phyloP scores from a whole-genome alignment of 2,797 vertebrate species.

The Gymnoscopelus braueri region DNA sequence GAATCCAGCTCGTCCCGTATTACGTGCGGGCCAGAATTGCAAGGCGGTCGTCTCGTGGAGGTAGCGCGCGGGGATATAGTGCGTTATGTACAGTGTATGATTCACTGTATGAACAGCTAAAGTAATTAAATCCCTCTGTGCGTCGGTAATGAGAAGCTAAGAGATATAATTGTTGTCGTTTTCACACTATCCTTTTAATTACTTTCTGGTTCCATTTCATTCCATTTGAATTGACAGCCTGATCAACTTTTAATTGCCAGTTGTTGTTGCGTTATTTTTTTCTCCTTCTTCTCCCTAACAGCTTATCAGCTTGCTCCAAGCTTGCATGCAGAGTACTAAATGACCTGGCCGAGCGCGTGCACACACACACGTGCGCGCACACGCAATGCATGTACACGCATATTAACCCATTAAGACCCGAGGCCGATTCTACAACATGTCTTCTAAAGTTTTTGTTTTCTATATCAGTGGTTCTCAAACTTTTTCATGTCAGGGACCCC shows the following conservation, averaged over 20 bases:
- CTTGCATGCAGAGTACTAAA: constrained; percentile 73
- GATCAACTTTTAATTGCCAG: constrained; percentile 86
- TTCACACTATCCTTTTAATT: constrained; percentile 84
- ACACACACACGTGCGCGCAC: constrained; percentile 32
- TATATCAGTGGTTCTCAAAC: no score
- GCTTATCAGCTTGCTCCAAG: constrained; percentile 82
- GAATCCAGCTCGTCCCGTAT: no score
- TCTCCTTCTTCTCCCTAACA: constrained; percentile 48
- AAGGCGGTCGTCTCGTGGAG: no score
- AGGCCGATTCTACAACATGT: no score
- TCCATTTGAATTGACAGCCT: constrained; percentile 83
- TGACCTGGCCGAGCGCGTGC: constrained; percentile 68
- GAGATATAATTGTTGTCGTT: constrained; percentile 84
- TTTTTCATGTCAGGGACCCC: no score
- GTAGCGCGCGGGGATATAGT: constrained; percentile 13
- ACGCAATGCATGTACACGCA: constrained; percentile 1
- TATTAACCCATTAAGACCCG: not conserved
- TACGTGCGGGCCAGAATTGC: no score
- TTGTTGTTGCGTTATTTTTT: constrained; percentile 54
- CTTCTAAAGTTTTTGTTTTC: no score
- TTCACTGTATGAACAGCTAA: constrained; percentile 60
- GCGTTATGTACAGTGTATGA: constrained; percentile 61
- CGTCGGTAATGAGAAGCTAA: constrained; percentile 79
- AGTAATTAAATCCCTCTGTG: constrained; percentile 82
- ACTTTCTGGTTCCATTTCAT: constrained; percentile 87